These are phyloP conservation scores for Helicoverpa zea DNA, from an alignment of 1,140 invertebrate species.

Conservation along the genomic window DNA sequence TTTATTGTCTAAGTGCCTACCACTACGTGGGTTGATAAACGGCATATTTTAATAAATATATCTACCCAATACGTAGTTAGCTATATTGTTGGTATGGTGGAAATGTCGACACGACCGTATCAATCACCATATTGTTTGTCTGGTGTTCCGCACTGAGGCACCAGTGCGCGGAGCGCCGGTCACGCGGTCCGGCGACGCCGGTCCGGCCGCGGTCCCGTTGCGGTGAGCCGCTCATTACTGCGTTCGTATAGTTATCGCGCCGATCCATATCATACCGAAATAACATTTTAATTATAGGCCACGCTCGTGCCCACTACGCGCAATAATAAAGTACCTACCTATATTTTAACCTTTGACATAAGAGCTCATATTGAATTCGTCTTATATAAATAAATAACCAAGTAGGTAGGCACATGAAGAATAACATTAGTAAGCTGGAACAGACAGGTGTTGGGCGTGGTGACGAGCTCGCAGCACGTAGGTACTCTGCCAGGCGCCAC, in stretches of 20 bases:
- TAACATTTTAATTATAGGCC: conserved; percentile 3
- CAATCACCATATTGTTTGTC: too few relatives aligned
- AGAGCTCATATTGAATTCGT: not conserved
- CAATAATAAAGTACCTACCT: not conserved
- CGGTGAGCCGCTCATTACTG: not conserved
- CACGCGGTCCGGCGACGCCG: not conserved
- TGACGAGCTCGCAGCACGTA: too few relatives aligned
- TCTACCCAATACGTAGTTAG: too few relatives aligned
- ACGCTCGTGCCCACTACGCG: not conserved
- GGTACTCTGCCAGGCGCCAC: not conserved
- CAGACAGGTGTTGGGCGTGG: not conserved
- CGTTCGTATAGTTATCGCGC: not conserved
- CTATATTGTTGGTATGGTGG: too few relatives aligned
- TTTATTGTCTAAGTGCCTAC: too few relatives aligned
- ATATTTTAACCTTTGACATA: conserved; percentile 1
- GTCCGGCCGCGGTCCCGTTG: not conserved
- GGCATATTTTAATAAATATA: too few relatives aligned
- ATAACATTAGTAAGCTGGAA: not conserved
- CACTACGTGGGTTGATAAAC: too few relatives aligned
- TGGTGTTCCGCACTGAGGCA: too few relatives aligned
- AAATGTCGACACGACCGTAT: too few relatives aligned
- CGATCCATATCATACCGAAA: not conserved
- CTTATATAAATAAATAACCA: not conserved
- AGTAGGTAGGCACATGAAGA: not conserved
- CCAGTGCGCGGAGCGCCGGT: not conserved